Evolutionary conservation across 2,797 vertebrate species (phyloP), one percentile per base, ranked within the genome.

Genomic region (Ctenosaura bakeri): DNA sequence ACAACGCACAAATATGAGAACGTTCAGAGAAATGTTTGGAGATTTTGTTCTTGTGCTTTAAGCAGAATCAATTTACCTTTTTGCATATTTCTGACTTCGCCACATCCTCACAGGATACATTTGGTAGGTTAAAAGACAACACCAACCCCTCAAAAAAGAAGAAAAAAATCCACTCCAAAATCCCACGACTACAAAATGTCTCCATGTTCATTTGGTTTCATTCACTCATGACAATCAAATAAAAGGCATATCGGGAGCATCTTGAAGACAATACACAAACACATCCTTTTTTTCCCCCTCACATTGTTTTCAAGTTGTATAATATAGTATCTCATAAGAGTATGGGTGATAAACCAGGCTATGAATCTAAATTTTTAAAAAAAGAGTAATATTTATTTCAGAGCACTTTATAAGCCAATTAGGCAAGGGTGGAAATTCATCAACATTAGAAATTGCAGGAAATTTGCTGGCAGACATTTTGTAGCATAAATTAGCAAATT

Each of bases 1-100:
- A 97, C 97, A 90, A 71, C 91, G 96, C 92, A 95, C 95, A 90
- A 42, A 94, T 91, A 90, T 73, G 89, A 4, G 42, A 86, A 81
- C 79, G 94, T 64, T 78, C 93, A 87, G 78, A 88, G 90, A 92
- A 95, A 73, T 89, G 92, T 89, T 46, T 92, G 90, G 90, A 93
- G 94, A 96, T 94, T 62, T 86, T 91, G 93, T 93, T 88, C 94
- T 92, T 82, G 46, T 85, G 88, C 73, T 94, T 94, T 94, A 92
- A 96, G 93, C 5, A 83, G 85, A 87, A 71, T 94, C 89, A 78
- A 91, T 95, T 96, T 87, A 79, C 0, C 20, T 81, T 93, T 90
- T 93, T 92, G 86, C 76, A 38, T 86, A 83, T 78, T 93, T 2
- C 94, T 96, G 91, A 84, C 95, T 95, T 95, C 96, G 91, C 56